phyloP scores from a whole-genome alignment of 2,113 vertebrate species.

The Speoplatyrhinus poulsoni region DNA sequence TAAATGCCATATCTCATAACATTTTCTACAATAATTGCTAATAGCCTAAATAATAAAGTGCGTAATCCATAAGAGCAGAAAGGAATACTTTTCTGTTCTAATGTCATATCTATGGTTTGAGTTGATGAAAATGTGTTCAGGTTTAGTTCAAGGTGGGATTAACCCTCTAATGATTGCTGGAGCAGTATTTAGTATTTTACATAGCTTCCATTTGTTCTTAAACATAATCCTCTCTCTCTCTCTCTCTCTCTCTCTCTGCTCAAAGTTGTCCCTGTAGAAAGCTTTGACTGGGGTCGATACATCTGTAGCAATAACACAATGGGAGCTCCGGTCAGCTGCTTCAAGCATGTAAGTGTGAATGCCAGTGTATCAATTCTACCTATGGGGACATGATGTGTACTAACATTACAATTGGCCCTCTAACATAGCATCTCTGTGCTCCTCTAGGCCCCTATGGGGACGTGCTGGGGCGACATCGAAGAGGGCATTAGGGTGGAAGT shows the following conservation, averaged over 20 bases:
- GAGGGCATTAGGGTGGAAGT: conserved; percentile 93
- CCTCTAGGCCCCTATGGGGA: conserved; percentile 91
- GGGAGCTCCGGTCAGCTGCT: conserved; percentile 95
- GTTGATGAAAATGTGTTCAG: too few relatives aligned
- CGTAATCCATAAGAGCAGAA: too few relatives aligned
- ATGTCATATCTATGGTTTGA: too few relatives aligned
- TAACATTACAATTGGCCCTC: conserved; percentile 49
- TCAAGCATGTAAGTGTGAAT: conserved; percentile 89
- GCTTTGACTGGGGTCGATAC: conserved; percentile 96
- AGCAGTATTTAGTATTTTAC: too few relatives aligned
- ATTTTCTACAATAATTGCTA: too few relatives aligned
- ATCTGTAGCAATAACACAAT: conserved; percentile 94
- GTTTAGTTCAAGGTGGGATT: too few relatives aligned
- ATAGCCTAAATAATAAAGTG: too few relatives aligned
- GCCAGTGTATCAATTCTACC: neutral
- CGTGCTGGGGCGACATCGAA: conserved; percentile 89
- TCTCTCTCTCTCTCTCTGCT: conserved; percentile 5
- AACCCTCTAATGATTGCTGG: too few relatives aligned
- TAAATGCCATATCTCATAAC: too few relatives aligned
- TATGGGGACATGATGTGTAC: conserved; percentile 75
- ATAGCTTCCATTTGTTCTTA: too few relatives aligned
- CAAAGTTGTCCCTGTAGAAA: conserved; percentile 77
- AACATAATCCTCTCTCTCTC: neutral
- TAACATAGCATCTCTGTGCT: conserved; percentile 5
- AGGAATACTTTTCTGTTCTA: too few relatives aligned